Evolutionary conservation across 2,113 vertebrate species (phyloP).

Genomic region (Ptyas mucosa): DNA sequence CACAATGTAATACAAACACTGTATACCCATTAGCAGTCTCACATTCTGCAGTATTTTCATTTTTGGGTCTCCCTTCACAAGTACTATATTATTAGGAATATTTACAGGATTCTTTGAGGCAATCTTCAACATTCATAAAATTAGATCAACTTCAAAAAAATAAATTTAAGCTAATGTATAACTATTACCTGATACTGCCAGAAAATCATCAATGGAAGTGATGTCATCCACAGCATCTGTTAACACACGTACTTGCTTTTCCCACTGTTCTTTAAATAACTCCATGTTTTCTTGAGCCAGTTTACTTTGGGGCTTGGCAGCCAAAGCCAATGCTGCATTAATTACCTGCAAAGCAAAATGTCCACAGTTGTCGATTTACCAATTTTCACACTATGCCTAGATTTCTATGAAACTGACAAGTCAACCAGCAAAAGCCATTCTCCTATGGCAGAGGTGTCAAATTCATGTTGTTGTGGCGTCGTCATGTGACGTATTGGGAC

Average conservation of each 20-base stretch:
- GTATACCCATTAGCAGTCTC: background rate
- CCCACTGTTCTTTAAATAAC: conserved; percentile 97
- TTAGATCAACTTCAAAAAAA: background rate
- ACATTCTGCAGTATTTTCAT: background rate
- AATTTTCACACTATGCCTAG: background rate
- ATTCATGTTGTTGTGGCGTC: rapidly evolving
- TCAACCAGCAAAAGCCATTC: background rate
- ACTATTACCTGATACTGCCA: conserved; percentile 89
- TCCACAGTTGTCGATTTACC: background rate
- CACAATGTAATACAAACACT: background rate
- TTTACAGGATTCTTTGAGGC: background rate
- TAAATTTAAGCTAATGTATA: background rate
- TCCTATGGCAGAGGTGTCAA: background rate
- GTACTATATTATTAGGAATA: background rate
- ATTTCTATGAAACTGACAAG: background rate
- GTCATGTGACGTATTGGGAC: too few species aligned
- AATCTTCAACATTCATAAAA: background rate
- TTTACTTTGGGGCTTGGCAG: conserved; percentile 98
- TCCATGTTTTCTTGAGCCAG: conserved; percentile 99
- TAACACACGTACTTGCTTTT: conserved; percentile 93
- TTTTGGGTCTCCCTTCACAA: background rate
- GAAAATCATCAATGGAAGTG: conserved; percentile 98
- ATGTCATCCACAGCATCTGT: conserved; percentile 98
- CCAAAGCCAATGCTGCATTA: conserved; percentile 94
- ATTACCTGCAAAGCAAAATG: conserved; percentile 81